Evolutionary conservation across 2,797 vertebrate genomes (phyloP), one percentile per base, ranked within the genome.

Genomic region (Erpetoichthys calabaricus): DNA sequence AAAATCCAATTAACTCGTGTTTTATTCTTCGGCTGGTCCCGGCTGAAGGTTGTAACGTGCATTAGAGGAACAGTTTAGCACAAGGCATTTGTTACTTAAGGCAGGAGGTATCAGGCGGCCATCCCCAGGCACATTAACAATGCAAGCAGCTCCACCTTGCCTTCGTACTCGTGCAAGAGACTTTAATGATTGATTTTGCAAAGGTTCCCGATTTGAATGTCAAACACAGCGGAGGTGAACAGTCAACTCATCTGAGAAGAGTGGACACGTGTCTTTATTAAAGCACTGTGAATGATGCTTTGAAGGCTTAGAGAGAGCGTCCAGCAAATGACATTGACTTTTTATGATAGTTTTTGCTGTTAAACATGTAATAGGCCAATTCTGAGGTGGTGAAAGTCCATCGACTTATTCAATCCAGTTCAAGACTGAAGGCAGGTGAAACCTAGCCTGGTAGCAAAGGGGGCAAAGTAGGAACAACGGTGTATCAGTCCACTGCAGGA

Each of bases 171-270:
- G 47, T 5, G 47, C n/a, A 7, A 49, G 47, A 7, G 47, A n/a
- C n/a, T 49, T 49, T 49, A 3, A 49, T 73, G 74, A 80, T 75
- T 70, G 74, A 80, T 75, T 49, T 49, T 7, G 47, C 47, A 49
- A 49, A 49, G 59, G 55, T 61, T 70, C 67, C 56, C 52, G 63
- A 70, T 64, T 71, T 63, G 65, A 73, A 71, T 62, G 68, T 55
- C 59, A 65, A 58, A 71, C 62, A 73, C 25, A 25, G 25, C 25
- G 2, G 61, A 3, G 47, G 47, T n/a, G n/a, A 7, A n/a, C 47
- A 49, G 47, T 47, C 47, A 49, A n/a, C 47, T 6, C 47, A 49
- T 49, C 47, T n/a, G n/a, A n/a, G 47, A 49, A 49, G 7, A 3
- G 47, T 49, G 25, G 25, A 25, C 25, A 25, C 2, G 25, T 25